Evolutionary conservation across 2,888 invertebrate species (phyloP), one percentile per base, ranked within the genome.

Genomic region (Luperina testacea): DNA sequence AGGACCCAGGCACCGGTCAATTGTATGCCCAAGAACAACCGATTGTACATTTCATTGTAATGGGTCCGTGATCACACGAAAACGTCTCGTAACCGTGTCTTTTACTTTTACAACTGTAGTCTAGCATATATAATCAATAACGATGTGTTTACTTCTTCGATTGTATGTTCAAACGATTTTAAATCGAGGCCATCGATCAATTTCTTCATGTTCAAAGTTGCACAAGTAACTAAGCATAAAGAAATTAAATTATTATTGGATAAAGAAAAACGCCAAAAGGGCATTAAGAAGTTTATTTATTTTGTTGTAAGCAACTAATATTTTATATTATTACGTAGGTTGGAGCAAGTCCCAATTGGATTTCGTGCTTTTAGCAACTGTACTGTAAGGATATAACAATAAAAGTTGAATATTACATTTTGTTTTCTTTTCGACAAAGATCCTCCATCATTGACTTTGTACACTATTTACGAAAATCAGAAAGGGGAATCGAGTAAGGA

Each of bases 41-140:
- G 91, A 95, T 96, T 95, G 96, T 96, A 96, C 96, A 95, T 96
- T 96, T 96, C 96, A 96, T 95, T 95, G 95, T 95, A 94, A 92
- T 93, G 96, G 96, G 96, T 96, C 96, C 90, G 91, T 90, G 86
- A 87, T 87, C 81, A 86, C 70, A 75, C 67, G 73, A 84, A 74
- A 72, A 79, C 82, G 67, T 83, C 78, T 80, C 72, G 74, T 74
- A 70, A 67, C 70, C 77, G 80, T 85, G 83, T 87, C 74, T 87
- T 78, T 80, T 85, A 84, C 80, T 87, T 89, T 89, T 53, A 80
- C 77, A 77, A 72, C 59, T 88, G 87, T 89, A 87, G 87, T 86
- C 73, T 69, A 87, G 67, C 77, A 72, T 83, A 76, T 83, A 77
- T 86, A 76, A 79, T 81, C 74, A 79, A 74, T 86, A 84, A 81